phyloP scores from a whole-genome alignment of 2,888 invertebrate genomes.

The Trichogramma evanescens region DNA sequence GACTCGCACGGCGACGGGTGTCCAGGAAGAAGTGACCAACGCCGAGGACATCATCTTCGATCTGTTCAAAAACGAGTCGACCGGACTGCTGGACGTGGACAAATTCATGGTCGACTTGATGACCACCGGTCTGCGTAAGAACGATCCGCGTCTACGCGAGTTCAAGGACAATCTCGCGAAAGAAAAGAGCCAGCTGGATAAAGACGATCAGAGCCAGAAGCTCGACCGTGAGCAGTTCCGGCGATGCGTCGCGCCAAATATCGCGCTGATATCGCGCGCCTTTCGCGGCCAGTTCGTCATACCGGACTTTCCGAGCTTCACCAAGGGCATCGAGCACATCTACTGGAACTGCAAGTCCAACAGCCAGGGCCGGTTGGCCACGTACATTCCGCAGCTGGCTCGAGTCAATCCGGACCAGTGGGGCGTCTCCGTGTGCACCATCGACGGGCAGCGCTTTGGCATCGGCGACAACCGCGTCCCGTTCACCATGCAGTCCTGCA shows the following conservation, averaged over 20 bases:
- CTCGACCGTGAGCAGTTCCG: conserved; percentile 78
- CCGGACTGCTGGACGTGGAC: conserved; percentile 71
- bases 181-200: conserved; percentile 65
- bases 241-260: conserved; percentile 77
- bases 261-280: conserved; percentile 83
- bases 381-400: conserved; percentile 92
- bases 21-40: conserved; percentile 54
- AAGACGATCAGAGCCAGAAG: conserved; percentile 71
- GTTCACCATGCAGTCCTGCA: conserved; percentile 91
- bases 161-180: conserved; percentile 77
- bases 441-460: conserved; percentile 90
- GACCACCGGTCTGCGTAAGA: conserved; percentile 79
- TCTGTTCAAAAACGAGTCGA: conserved; percentile 82
- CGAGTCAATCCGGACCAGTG: conserved; percentile 82
- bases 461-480: conserved; percentile 87
- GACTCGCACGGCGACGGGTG: conserved; percentile 30
- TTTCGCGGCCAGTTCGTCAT: conserved; percentile 92
- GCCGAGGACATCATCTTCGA: conserved; percentile 88
- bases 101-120: conserved; percentile 82
- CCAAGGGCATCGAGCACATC: conserved; percentile 86
- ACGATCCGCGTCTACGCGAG: conserved; percentile 82
- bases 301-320: conserved; percentile 80
- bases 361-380: conserved; percentile 80
- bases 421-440: conserved; percentile 93
- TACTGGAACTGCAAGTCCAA: conserved; percentile 87